Percentiles rank a stretch among this genome's conserved stretches.
Conservation (phyloP, 1,140 invertebrate species). For the Pararge aegeria region DNA sequence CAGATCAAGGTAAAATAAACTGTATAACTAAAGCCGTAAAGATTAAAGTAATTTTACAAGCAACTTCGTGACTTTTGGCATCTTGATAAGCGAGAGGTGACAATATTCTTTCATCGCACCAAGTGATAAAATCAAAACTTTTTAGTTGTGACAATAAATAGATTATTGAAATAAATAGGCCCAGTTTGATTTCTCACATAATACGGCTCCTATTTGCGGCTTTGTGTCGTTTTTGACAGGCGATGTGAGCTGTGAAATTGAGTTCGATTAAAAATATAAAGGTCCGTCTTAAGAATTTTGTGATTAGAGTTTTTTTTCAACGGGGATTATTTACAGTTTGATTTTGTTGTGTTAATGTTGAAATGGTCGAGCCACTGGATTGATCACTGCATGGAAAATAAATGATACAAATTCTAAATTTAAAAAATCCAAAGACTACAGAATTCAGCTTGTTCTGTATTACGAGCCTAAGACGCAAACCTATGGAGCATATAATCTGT, state of each 20-base stretch:
- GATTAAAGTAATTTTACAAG: constrained; percentile 15
- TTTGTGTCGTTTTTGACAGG: constrained; percentile 75
- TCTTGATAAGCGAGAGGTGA: constrained; percentile 70
- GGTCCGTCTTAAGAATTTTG: constrained; percentile 62
- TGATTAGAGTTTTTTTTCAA: constrained; percentile 52
- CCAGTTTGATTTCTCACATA: constrained; percentile 66
- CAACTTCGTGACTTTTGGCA: constrained; percentile 67
- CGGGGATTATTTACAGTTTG: constrained; percentile 69
- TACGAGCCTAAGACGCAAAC: too few relatives aligned
- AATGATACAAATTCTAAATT: too few relatives aligned
- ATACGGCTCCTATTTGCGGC: constrained; percentile 66
- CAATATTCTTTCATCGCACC: constrained; percentile 71
- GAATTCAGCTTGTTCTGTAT: too few relatives aligned
- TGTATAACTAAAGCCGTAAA: constrained; percentile 31
- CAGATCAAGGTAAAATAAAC: constrained; percentile 33
- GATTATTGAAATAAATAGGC: constrained; percentile 78
- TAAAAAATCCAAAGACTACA: too few relatives aligned
- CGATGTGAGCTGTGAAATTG: constrained; percentile 76
- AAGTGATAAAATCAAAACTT: constrained; percentile 73
- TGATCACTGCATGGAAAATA: constrained; percentile 33
- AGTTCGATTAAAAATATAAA: constrained; percentile 74
- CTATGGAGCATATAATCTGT: too few relatives aligned
- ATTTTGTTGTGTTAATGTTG: constrained; percentile 65
- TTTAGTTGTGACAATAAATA: constrained; percentile 77
- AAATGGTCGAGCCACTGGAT: constrained; percentile 45